Conservation (phyloP, 2,113 vertebrate species). For the Cyanoliseus patagonus region DNA sequence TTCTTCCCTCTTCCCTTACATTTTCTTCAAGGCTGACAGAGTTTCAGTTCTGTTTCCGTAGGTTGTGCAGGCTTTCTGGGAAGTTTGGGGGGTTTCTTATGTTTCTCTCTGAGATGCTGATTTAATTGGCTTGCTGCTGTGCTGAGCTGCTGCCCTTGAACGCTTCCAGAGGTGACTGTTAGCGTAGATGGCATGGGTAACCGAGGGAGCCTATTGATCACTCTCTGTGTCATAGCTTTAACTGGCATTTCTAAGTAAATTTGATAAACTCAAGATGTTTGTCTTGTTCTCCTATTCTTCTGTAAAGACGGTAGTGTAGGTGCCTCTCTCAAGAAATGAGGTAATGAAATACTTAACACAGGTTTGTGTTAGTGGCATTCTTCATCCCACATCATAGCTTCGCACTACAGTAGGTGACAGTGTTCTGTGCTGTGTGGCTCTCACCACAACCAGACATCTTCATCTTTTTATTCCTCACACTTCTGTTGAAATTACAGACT, state of each 20-base stretch:
- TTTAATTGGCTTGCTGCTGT: not conserved
- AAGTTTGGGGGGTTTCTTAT: not conserved
- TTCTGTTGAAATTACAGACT: not conserved
- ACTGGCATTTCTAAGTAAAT: not conserved
- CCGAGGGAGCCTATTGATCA: not conserved
- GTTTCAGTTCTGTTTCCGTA: fast-evolving
- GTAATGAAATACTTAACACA: not conserved
- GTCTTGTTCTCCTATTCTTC: not conserved
- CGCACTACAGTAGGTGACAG: not conserved
- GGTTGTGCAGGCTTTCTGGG: not conserved
- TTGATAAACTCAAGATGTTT: not conserved
- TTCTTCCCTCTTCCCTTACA: not conserved
- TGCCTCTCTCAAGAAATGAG: not conserved
- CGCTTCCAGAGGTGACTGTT: not conserved
- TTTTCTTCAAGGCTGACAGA: not conserved
- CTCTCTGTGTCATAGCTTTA: not conserved
- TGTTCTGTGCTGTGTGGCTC: not conserved
- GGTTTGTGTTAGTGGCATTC: not conserved
- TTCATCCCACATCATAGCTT: not conserved
- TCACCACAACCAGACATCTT: not conserved
- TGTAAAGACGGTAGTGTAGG: not conserved
- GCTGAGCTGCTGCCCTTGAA: not conserved
- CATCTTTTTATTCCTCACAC: not conserved
- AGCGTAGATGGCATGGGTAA: fast-evolving
- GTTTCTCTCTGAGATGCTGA: not conserved